Evolutionary conservation across 1,140 invertebrate species (phyloP), one percentile per base, ranked within the genome.

Genomic region (Caenorhabditis briggsae): DNA sequence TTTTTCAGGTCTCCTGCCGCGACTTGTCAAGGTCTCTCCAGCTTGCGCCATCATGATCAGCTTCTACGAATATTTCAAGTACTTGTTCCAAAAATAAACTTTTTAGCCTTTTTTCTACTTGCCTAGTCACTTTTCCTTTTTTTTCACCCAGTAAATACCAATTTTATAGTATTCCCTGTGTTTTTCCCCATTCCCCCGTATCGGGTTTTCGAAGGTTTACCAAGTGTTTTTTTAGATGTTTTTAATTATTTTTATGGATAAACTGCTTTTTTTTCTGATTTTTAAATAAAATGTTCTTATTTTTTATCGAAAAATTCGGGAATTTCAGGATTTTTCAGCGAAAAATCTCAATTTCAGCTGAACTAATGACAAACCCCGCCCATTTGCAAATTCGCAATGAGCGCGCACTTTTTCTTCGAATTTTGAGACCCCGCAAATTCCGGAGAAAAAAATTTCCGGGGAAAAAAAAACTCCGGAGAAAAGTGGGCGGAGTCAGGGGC

Each of bases 1-100:
- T 12, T 12, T 70, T 70, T 70, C 64, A 91, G 90, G 90, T 18
- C 33, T 90, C 2, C 86, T 87, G 8, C 91, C 91, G 0, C 88
- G 91, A 33, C 65, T 92, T 14, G 88, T 88, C 2, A 91, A 92
- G 43, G 90, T 92, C n/a, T 87, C 90, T 25, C 91, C 91, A 7
- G 89, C 91, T 2, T 92, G 91, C 84, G 91, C 92, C 9, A 91
- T 91, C 16, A 92, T 92, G 91, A 92, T 92, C 70, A 91, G 91
- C 46, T 89, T 89, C 48, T 92, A 92, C 86, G 91, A 92, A 41
- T 90, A 91, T 56, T 88, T 90, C 48, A 92, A 92, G 48, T 53
- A 48, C 11, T 86, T 86, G 64, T 86, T 86, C 78, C 64, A 55
- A 46, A 82, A 59, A 83, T 7, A 55, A 50, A 74, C 6, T 65